These are phyloP conservation scores for Engraulis encrasicolus DNA, from an alignment of 2,113 vertebrate genomes.

Conservation along the genomic window DNA sequence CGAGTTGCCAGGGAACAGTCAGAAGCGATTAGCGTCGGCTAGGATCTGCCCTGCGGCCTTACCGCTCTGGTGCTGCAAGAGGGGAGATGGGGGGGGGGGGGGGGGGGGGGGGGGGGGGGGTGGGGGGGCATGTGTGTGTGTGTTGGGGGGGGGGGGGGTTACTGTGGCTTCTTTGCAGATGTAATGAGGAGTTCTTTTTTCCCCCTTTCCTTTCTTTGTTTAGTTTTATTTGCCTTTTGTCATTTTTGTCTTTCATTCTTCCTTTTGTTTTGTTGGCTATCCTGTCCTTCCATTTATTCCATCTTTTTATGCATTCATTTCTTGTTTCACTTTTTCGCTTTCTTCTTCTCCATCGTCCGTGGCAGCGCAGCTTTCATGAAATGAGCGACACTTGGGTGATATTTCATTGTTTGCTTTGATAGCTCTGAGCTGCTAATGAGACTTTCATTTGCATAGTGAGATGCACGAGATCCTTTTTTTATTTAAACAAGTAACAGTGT, in stretches of 20 bases:
- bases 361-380: neutral
- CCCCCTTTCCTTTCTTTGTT: slow-evolving; percentile 25
- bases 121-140: too few species aligned
- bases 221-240: neutral
- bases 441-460: neutral
- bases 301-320: neutral
- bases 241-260: neutral
- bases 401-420: neutral
- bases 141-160: slow-evolving; percentile 12
- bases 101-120: slow-evolving; percentile 17
- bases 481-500: too few species aligned
- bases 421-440: neutral
- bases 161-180: slow-evolving; percentile 43
- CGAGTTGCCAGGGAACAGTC: slow-evolving; percentile 94
- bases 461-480: neutral
- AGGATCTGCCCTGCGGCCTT: slow-evolving; percentile 93
- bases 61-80: slow-evolving; percentile 79
- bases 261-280: too few species aligned
- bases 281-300: neutral
- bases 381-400: neutral
- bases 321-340: neutral
- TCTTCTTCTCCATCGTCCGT: neutral
- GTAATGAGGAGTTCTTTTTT: slow-evolving; percentile 50
- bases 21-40: slow-evolving; percentile 94
- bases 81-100: slow-evolving; percentile 55